A percentile compares a stretch with the other conserved stretches of the same genome.
Evolutionary conservation across 2,888 invertebrate genomes (phyloP).

Genomic region (Ctenicera cuprea): DNA sequence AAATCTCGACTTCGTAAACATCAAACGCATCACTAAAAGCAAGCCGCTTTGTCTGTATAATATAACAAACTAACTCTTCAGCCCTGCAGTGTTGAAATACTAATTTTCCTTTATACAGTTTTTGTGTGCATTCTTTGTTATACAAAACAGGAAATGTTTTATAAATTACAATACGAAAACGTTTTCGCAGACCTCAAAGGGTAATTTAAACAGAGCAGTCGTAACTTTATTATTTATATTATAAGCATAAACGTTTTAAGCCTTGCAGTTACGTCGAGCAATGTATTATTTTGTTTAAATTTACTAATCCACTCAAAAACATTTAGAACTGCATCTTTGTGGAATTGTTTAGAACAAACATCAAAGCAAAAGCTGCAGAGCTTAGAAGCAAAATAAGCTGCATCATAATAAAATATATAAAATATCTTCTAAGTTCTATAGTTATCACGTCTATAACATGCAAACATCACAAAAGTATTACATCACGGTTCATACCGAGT

Average conservation of each 20-base stretch:
- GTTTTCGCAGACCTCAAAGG: not conserved
- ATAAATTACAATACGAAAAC: constrained; percentile 26
- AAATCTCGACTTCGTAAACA: constrained; percentile 31
- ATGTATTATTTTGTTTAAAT: constrained; percentile 16
- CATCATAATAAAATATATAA: too few species aligned
- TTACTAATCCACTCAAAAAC: not conserved
- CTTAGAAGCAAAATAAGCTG: too few species aligned
- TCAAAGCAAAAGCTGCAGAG: too few species aligned
- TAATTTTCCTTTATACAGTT: constrained; percentile 28
- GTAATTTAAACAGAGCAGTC: constrained; percentile 6
- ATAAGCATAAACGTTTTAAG: constrained; percentile 9
- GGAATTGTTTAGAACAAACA: too few species aligned
- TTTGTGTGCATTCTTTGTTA: constrained; percentile 26
- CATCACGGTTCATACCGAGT: too few species aligned
- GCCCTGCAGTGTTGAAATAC: constrained; percentile 34
- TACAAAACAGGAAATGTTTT: constrained; percentile 19
- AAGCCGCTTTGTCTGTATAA: constrained; percentile 29
- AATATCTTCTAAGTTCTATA: too few species aligned
- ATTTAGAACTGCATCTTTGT: too few species aligned
- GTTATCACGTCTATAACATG: too few species aligned
- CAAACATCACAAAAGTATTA: too few species aligned
- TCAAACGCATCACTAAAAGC: constrained; percentile 34
- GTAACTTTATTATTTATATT: constrained; percentile 25
- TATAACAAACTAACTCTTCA: constrained; percentile 31
- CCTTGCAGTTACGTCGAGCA: not conserved